Evolutionary conservation across 2,797 vertebrate species (phyloP).

Genomic region (Sarcophilus harrisii): DNA sequence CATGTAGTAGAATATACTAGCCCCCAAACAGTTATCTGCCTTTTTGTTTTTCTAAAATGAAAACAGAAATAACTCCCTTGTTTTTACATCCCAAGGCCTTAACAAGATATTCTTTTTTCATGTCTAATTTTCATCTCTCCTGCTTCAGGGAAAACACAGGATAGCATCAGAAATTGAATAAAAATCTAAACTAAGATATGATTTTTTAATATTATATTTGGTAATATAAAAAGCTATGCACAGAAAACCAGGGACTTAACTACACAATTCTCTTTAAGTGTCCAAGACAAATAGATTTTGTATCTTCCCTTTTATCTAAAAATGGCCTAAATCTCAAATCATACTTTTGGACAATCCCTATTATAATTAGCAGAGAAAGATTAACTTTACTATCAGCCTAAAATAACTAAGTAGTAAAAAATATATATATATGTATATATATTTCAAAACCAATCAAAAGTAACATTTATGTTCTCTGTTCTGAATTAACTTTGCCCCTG

Average conservation of each 20-base stretch:
- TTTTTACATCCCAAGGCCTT: constrained; percentile 53
- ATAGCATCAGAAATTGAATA: constrained; percentile 21
- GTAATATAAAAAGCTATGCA: constrained; percentile 10
- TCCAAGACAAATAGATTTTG: constrained; percentile 26
- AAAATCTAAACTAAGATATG: not conserved
- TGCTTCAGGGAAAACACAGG: not conserved
- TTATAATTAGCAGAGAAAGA: not conserved
- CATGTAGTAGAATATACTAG: too few relatives aligned
- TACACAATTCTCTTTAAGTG: constrained; percentile 41
- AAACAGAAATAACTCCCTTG: constrained; percentile 38
- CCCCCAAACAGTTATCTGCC: not conserved
- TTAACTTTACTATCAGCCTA: not conserved
- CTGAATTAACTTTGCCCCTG: constrained; percentile 5
- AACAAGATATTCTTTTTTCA: not conserved
- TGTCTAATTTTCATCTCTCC: not conserved
- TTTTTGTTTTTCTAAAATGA: constrained; percentile 40
- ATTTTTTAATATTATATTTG: constrained; percentile 34
- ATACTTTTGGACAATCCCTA: not conserved
- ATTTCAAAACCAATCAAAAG: constrained; percentile 43
- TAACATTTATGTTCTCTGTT: constrained; percentile 33
- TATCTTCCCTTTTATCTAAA: constrained; percentile 22
- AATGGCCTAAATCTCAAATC: not conserved
- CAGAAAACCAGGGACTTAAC: constrained; percentile 14
- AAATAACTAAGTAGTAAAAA: not conserved
- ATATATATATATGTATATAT: not conserved